Evolutionary conservation across 2,113 vertebrate genomes (phyloP).

Genomic region (Hydrolagus affinis): DNA sequence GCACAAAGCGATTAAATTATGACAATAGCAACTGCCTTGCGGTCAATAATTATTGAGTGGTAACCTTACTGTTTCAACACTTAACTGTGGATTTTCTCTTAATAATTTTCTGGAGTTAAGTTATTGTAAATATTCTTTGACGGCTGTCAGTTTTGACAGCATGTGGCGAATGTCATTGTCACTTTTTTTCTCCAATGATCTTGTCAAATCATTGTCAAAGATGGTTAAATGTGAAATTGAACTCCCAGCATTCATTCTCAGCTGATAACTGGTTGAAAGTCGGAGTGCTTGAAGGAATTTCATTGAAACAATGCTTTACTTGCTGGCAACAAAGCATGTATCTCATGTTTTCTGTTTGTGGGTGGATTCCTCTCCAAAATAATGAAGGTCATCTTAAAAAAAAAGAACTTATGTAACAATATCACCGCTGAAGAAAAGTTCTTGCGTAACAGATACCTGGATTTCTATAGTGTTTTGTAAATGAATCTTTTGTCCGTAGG

Average conservation of each 20-base stretch:
- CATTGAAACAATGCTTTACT: background rate
- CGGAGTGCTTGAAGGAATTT: background rate
- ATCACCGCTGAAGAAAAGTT: background rate
- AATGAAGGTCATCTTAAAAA: background rate
- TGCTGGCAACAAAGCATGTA: background rate
- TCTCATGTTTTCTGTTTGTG: background rate
- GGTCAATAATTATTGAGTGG: too few relatives aligned
- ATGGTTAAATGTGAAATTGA: background rate
- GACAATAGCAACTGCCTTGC: too few relatives aligned
- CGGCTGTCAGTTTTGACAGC: too few relatives aligned
- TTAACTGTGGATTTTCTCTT: too few relatives aligned
- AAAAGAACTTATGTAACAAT: conserved; percentile 7
- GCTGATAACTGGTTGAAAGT: background rate
- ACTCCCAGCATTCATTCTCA: background rate
- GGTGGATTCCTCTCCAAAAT: background rate
- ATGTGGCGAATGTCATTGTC: background rate
- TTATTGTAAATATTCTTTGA: too few relatives aligned
- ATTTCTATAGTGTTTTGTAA: conserved; percentile 7
- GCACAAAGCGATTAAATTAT: too few relatives aligned
- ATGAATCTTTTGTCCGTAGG: conserved; percentile 9
- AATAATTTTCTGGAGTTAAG: too few relatives aligned
- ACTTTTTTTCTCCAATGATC: background rate
- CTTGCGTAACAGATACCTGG: conserved; percentile 1
- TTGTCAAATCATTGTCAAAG: background rate
- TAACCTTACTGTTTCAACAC: too few relatives aligned